Base-by-base conservation (phyloP, 2,797 vertebrate genomes). In the Pampus argenteus region DNA sequence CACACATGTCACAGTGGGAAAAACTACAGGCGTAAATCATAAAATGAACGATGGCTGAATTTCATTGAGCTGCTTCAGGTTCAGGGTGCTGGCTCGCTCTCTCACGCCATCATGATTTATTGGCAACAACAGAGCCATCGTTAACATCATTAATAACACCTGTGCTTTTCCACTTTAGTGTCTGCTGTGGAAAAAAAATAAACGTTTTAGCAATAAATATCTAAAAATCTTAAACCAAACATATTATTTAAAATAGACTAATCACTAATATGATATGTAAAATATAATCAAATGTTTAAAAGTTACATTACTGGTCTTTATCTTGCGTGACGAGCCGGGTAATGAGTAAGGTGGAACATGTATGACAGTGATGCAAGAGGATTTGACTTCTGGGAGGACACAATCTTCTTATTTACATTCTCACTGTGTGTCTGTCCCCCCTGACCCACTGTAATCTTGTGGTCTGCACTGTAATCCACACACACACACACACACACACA, bases 401-500 rank as follows among this genome's bases (percentile, higher is more conserved):
- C 76, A 89, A 89, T 90, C 82, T 85, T 88, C 76, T 93, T 89
- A 87, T 87, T 89, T 62, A 79, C 65, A 70, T 81, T 79, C 68
- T 74, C 66, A 72, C 14, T 73, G 56, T 70, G 54, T 76, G 62
- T 80, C 50, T 84, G 57, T 44, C 66, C 42, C 51, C 64, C 67
- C 56, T 38, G 85, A 83, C 84, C 82, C 79, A 55, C 59, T 81
- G 69, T 93, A 88, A 90, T 91, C 87, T 86, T 72, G 75, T 25
- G 57, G 71, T 78, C 79, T 76, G 52, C 62, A 71, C 81, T 75
- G 72, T 91, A 81, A 89, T 84, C 83, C 68, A 73, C 68, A 72
- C 71, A 78, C 72, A 80, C 56, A 74, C 61, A 59, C 26, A 65
- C 55, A 66, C 61, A 63, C 59, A 74, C 66, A 75, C 71, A 69